Evolutionary conservation across 2,888 invertebrate species (phyloP).

Genomic region (Dicyrtoma fusca): DNA sequence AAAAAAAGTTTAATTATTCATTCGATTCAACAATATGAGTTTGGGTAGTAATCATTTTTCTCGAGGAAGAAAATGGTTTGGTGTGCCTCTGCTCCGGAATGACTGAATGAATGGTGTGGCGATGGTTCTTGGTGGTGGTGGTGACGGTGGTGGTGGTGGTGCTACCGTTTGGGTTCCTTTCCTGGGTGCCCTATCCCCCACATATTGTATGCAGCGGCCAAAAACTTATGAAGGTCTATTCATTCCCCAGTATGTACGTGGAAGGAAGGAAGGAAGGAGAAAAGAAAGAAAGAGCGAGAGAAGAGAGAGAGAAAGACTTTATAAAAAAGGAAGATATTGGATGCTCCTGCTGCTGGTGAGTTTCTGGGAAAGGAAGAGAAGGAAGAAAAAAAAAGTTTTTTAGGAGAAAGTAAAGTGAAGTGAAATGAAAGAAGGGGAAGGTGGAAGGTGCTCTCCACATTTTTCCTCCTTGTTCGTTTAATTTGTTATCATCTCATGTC

Average conservation of each 20-base stretch:
- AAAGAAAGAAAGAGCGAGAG: background rate
- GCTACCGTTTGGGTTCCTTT: conserved; percentile 2
- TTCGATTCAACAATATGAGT: conserved; percentile 38
- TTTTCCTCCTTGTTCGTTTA: conserved; percentile 40
- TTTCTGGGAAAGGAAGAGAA: conserved; percentile 2
- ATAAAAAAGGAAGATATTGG: conserved; percentile 28
- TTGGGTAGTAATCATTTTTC: conserved; percentile 31
- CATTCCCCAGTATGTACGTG: background rate
- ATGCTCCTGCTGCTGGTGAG: conserved; percentile 24
- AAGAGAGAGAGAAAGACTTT: conserved; percentile 16
- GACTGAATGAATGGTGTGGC: background rate
- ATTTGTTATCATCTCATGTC: conserved; percentile 45
- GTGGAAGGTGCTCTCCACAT: conserved; percentile 26
- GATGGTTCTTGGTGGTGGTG: background rate
- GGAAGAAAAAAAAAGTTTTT: conserved; percentile 21
- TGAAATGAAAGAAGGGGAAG: conserved; percentile 30
- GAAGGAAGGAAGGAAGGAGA: background rate
- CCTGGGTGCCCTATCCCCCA: background rate
- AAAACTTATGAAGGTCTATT: conserved; percentile 17
- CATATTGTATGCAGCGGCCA: conserved; percentile 10
- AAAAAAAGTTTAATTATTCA: conserved; percentile 40
- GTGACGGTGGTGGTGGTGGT: conserved; percentile 5
- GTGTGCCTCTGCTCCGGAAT: background rate
- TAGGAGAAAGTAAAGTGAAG: conserved; percentile 21
- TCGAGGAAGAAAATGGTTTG: background rate